Evolutionary conservation across 2,797 vertebrate genomes (phyloP).

Genomic region (Thalassophryne amazonica): DNA sequence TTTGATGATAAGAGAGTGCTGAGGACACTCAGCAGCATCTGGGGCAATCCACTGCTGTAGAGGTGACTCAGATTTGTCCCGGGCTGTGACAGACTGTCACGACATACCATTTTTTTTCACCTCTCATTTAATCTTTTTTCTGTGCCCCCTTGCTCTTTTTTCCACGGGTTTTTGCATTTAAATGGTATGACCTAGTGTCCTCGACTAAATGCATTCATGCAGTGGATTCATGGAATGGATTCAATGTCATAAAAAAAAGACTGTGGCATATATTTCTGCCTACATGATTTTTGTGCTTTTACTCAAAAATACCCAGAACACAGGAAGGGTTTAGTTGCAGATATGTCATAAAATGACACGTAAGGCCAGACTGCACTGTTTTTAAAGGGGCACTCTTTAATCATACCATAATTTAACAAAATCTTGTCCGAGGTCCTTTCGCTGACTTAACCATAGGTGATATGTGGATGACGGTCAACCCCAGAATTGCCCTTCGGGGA

Average conservation of each 20-base stretch:
- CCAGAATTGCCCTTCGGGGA: too few relatives aligned
- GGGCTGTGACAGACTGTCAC: constrained; percentile 15
- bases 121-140: background rate
- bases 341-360: too few relatives aligned
- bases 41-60: constrained; percentile 23
- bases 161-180: too few relatives aligned
- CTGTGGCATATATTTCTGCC: background rate
- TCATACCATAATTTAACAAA: too few relatives aligned
- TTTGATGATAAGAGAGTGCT: constrained; percentile 49
- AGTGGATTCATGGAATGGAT: background rate
- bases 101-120: constrained; percentile 1
- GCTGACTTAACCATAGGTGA: too few relatives aligned
- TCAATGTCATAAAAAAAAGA: background rate
- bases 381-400: too few relatives aligned
- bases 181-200: background rate
- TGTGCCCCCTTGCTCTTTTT: background rate
- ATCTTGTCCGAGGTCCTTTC: too few relatives aligned
- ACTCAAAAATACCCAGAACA: background rate
- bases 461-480: too few relatives aligned
- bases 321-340: too few relatives aligned
- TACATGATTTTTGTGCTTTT: background rate
- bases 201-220: background rate
- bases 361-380: too few relatives aligned
- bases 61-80: constrained; percentile 23
- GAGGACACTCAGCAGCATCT: constrained; percentile 26